Base-by-base conservation (phyloP, 2,113 vertebrate species). In the Oncorhynchus clarkii region DNA sequence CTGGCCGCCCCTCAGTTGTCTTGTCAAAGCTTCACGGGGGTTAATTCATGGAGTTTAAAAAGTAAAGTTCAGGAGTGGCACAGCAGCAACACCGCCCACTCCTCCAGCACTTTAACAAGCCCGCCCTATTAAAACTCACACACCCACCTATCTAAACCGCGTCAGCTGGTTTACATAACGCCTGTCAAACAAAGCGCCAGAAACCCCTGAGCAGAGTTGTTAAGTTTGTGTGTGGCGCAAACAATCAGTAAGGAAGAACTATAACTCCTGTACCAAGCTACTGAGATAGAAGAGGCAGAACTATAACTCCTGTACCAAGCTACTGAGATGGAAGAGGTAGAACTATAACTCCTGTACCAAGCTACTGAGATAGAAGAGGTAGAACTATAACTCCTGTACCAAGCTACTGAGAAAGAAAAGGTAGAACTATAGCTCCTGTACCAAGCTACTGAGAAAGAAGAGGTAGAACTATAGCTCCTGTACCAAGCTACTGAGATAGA, bases 21-120 rank as follows among this genome's bases (percentile, higher is more conserved):
- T 45, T 13, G 20, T 31, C 66, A 67, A 31, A 67, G 66, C 66
- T 67, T 31, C 18, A 29, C 66, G 16, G 66, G 66, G 66, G 29
- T 67, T 45, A 11, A 45, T 45, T 67, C 66, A 29, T 34, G 16
- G 66, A 34, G 66, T 67, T 67, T 31, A 29, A 67, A 34, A 67
- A 67, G 12, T 27, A 67, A 34, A 67, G 66, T 67, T 67, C 66
- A 34, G 65, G 65, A 67, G 13, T 18, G 27, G 66, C 66, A 67
- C 65, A 27, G 3, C 12, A 14, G 27, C 27, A 67, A 13, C 14
- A 34, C 18, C 31, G 6, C 66, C 66, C 16, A 4, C 29, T 29
- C 66, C 66, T 34, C 16, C 18, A 18, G 31, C 16, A 12, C 66
- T 67, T 16, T 34, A 67, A 45, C 39, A 45, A 67, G 66, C 13